Percentiles rank a stretch among this genome's conserved stretches.
phyloP scores from a whole-genome alignment of 2,888 invertebrate species.

The Andrena flavipes region DNA sequence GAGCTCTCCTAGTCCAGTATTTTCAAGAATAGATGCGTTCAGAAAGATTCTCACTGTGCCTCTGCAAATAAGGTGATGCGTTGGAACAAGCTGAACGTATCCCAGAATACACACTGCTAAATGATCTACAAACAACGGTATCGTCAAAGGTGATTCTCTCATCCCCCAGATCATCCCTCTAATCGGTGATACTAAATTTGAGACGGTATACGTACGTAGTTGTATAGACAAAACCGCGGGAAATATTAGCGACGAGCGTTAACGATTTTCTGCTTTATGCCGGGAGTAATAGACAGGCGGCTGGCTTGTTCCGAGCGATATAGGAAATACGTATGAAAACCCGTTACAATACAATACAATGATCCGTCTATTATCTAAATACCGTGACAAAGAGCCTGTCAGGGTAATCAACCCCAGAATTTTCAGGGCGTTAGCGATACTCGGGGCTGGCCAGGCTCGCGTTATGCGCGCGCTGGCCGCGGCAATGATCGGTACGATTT shows the following conservation, averaged over 20 bases:
- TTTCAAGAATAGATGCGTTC: too few relatives aligned
- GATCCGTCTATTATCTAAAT: slow-evolving; percentile 68
- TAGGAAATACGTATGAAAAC: slow-evolving; percentile 57
- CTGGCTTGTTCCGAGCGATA: slow-evolving; percentile 42
- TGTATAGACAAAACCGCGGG: background rate
- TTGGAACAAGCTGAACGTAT: too few relatives aligned
- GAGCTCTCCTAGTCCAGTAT: too few relatives aligned
- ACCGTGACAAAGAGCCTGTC: slow-evolving; percentile 59
- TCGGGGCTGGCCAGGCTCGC: slow-evolving; percentile 50
- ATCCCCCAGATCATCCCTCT: background rate
- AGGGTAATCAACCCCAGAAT: slow-evolving; percentile 64
- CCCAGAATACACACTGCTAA: too few relatives aligned
- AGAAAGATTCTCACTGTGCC: too few relatives aligned
- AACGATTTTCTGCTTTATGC: slow-evolving; percentile 26
- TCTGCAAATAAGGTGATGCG: too few relatives aligned
- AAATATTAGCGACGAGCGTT: background rate
- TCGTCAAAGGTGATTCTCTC: too few relatives aligned
- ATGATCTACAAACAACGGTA: too few relatives aligned
- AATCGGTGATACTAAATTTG: background rate
- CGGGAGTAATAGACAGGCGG: slow-evolving; percentile 22
- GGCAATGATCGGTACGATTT: slow-evolving; percentile 39
- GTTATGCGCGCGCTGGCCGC: slow-evolving; percentile 64
- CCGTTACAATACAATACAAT: slow-evolving; percentile 64
- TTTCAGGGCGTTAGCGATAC: slow-evolving; percentile 59
- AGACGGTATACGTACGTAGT: background rate